Evolutionary conservation across 2,113 vertebrate genomes (phyloP).

Genomic region (Eulemur macaco): DNA sequence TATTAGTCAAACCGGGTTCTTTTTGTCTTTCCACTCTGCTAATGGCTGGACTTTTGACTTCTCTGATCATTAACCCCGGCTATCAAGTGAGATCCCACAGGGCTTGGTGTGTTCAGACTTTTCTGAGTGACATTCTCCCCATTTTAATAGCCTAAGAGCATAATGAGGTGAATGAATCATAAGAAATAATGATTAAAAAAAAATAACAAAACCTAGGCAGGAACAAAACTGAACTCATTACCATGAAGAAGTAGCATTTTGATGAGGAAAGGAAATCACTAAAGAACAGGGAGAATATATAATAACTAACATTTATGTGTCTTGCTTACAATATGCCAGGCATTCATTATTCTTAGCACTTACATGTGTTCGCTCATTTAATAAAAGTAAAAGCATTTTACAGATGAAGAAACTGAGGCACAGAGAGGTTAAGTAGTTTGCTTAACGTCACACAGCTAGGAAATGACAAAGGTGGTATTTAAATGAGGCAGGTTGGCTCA

Average conservation of each 20-base stretch:
- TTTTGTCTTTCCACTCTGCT: constrained; percentile 26
- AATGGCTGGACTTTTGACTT: constrained; percentile 2
- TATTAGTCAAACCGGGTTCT: neutral
- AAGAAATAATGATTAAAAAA: constrained; percentile 1
- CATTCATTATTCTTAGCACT: neutral
- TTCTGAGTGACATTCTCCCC: constrained; percentile 17
- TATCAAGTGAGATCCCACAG: neutral
- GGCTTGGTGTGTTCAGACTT: neutral
- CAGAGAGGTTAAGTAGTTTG: neutral
- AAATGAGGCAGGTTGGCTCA: neutral
- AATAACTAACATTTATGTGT: neutral
- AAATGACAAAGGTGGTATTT: neutral
- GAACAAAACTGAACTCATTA: constrained; percentile 42
- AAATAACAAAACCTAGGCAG: constrained; percentile 40
- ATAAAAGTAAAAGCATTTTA: neutral
- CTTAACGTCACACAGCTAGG: neutral
- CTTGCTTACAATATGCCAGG: neutral
- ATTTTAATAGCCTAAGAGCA: constrained; percentile 50
- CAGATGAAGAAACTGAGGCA: neutral
- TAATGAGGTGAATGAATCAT: constrained; percentile 62
- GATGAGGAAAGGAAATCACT: neutral
- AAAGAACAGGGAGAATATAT: neutral
- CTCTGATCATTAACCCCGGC: neutral
- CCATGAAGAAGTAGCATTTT: neutral
- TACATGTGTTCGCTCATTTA: neutral